Evolutionary conservation across 37 sponge, comb jelly and placozoan genomes (phyloP), one percentile per base, ranked within the genome.

Genomic region (Theonella swinhoei): DNA sequence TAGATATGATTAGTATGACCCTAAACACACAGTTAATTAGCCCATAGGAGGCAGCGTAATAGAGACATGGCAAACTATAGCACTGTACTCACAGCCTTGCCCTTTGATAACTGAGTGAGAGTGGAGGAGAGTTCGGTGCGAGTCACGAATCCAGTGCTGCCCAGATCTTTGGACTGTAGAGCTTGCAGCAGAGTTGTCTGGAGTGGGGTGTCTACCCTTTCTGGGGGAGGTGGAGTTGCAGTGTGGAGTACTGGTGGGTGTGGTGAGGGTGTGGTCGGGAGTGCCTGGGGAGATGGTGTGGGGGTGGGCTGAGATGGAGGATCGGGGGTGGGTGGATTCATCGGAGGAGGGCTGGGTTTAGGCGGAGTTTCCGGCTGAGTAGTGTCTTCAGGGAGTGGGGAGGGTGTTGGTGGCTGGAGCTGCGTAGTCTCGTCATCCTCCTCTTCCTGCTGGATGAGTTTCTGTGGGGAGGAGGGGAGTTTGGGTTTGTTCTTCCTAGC

Each of bases 71-170:
- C n/a, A n/a, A n/a, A n/a, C n/a, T n/a, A n/a, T n/a, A n/a, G n/a
- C n/a, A n/a, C n/a, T 30, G 33, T 30, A 69, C 35, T 71, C 17
- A 71, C 72, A 20, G 39, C 37, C 37, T 62, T 26, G 23, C 63
- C 82, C 72, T 71, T 31, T 14, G 33, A 41, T 3, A 84, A 69
- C 28, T 66, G 34, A 0, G 40, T 47, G 25, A 89, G 84, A 22
- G 64, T 63, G 39, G 83, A 34, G 0, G 77, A 36, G 0, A 90
- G 64, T 54, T 90, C 91, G 1, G 28, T 68, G 35, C 78, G 35
- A 3, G 86, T 85, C 32, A 90, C 91, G 81, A 66, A 90, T 0
- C 91, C 91, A 32, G 86, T 90, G 67, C 26, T 33, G 0, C 91
- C 91, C 0, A 90, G 73, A 54, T 90, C 91, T 32, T 79, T 85